A percentile compares a stretch with the other conserved stretches of the same genome.
These are phyloP conservation scores for Chaenodraco wilsoni DNA, from an alignment of 2,797 vertebrate genomes.

Conservation along the genomic window DNA sequence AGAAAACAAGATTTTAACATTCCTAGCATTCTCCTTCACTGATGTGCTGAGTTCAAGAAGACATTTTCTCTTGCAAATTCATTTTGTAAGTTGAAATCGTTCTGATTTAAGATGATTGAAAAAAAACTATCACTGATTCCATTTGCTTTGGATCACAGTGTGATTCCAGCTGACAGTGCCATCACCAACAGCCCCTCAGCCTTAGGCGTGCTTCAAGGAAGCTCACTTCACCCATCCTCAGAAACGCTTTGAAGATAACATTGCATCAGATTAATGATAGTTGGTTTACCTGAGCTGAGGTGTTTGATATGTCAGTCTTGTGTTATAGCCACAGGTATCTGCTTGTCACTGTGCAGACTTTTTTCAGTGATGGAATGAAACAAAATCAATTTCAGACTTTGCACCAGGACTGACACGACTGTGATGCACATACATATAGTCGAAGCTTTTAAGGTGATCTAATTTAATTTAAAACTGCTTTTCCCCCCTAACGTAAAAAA, in stretches of 20 bases:
- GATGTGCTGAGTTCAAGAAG: slow-evolving; percentile 2
- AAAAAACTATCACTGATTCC: slow-evolving; percentile 24
- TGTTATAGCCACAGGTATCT: slow-evolving; percentile 7
- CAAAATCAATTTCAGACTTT: background rate
- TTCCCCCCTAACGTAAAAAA: background rate
- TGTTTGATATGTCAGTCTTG: slow-evolving; percentile 24
- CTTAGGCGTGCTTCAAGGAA: slow-evolving; percentile 44
- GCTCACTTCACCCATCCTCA: slow-evolving; percentile 15
- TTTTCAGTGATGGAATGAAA: background rate
- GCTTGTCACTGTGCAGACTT: slow-evolving; percentile 9
- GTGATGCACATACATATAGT: background rate
- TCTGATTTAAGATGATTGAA: slow-evolving; percentile 32
- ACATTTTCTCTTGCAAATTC: slow-evolving; percentile 7
- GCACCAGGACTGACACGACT: background rate
- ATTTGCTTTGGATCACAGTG: slow-evolving; percentile 45
- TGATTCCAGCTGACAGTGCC: slow-evolving; percentile 43
- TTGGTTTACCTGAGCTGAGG: slow-evolving; percentile 25
- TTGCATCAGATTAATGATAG: slow-evolving; percentile 28
- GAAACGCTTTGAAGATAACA: slow-evolving; percentile 34
- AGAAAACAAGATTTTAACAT: slow-evolving; percentile 11
- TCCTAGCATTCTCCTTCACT: background rate
- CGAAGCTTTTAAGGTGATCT: background rate
- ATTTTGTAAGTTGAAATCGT: slow-evolving; percentile 21
- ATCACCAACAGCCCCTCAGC: slow-evolving; percentile 39
- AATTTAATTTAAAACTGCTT: background rate